Conservation (phyloP, 2,888 invertebrate genomes). For the Nemotelus pantherinus region DNA sequence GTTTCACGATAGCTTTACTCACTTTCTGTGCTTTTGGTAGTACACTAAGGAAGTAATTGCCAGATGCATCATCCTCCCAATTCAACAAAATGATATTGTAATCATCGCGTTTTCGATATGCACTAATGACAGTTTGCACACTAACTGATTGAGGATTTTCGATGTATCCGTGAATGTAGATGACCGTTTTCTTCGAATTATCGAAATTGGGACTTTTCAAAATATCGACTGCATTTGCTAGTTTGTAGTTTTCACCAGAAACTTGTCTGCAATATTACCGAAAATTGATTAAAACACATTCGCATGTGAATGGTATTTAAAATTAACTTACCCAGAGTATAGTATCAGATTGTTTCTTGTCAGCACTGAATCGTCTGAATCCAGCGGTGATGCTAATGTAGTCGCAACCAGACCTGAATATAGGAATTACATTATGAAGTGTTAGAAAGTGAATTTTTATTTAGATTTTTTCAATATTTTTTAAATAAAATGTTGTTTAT, state of each 20-base stretch:
- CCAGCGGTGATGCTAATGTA: too few species aligned
- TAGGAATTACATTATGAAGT: too few species aligned
- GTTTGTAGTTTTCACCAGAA: not conserved
- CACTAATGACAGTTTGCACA: slow-evolving; percentile 65
- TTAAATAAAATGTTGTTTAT: too few species aligned
- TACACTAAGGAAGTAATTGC: slow-evolving; percentile 63
- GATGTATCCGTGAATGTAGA: slow-evolving; percentile 71
- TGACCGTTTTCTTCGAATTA: slow-evolving; percentile 62
- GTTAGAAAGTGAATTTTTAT: too few species aligned
- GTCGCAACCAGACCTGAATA: too few species aligned
- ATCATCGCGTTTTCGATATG: slow-evolving; percentile 60
- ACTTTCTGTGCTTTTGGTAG: slow-evolving; percentile 61
- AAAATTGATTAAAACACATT: too few species aligned
- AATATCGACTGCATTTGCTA: not conserved
- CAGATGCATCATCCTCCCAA: slow-evolving; percentile 63
- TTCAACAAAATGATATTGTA: slow-evolving; percentile 61
- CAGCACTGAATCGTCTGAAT: not conserved
- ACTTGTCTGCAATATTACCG: not conserved
- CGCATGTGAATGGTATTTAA: too few species aligned
- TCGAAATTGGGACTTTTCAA: slow-evolving; percentile 20
- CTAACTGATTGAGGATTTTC: slow-evolving; percentile 70
- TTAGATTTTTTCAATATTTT: too few species aligned
- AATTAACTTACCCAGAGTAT: not conserved
- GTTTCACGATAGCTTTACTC: slow-evolving; percentile 4
- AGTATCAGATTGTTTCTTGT: slow-evolving; percentile 1